phyloP scores from a whole-genome alignment of 2,113 vertebrate species.

The Calyptomena viridis region DNA sequence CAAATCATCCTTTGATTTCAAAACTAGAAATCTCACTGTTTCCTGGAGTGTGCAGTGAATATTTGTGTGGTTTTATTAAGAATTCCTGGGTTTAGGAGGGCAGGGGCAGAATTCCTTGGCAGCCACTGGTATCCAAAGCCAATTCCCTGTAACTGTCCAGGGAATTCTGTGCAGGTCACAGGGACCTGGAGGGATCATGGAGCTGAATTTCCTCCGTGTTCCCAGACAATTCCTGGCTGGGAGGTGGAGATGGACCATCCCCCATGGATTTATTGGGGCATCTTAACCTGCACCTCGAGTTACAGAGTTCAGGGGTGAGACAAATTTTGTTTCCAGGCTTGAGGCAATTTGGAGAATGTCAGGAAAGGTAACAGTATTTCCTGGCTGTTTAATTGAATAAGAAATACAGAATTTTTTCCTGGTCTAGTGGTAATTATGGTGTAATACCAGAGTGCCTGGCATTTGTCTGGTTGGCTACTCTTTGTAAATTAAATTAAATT shows the following conservation, averaged over 20 bases:
- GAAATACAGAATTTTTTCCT: background rate
- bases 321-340: background rate
- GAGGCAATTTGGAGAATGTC: background rate
- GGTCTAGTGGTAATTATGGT: background rate
- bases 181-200: too few species aligned
- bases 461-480: background rate
- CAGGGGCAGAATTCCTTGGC: background rate
- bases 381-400: background rate
- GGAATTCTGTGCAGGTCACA: too few species aligned
- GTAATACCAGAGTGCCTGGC: background rate
- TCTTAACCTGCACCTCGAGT: background rate
- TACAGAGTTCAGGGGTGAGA: background rate
- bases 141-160: background rate
- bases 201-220: background rate
- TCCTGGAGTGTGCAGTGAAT: background rate
- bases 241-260: background rate
- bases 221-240: rapidly evolving
- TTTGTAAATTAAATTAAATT: background rate
- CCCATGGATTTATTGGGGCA: background rate
- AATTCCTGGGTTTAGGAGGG: background rate
- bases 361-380: background rate
- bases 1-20: background rate
- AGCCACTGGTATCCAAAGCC: background rate
- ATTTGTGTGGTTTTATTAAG: background rate
- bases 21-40: background rate